A percentile compares a stretch with the other conserved stretches of the same genome.
Evolutionary conservation across 2,113 vertebrate genomes (phyloP).

Genomic region (Setophaga kirtlandii): DNA sequence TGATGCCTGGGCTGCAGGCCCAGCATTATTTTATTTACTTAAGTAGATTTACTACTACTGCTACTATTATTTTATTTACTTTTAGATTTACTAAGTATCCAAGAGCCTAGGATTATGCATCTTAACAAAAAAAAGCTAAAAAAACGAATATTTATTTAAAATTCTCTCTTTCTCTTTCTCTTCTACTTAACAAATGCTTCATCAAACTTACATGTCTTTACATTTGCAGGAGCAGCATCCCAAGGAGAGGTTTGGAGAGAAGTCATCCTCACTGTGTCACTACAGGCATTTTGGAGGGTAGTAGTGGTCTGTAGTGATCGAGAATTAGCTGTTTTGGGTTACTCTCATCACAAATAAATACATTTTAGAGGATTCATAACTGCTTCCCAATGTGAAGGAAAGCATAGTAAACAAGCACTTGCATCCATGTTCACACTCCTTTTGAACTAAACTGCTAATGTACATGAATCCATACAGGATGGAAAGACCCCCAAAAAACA

Average conservation of each 20-base stretch:
- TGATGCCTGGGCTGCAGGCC: not conserved
- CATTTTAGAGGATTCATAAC: not conserved
- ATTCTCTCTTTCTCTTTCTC: conserved; percentile 77
- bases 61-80: no score
- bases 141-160: conserved; percentile 69
- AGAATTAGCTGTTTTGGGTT: not conserved
- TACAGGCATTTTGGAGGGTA: not conserved
- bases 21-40: not conserved
- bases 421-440: not conserved
- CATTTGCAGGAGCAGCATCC: not conserved
- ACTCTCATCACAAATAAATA: not conserved
- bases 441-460: not conserved
- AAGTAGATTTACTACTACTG: no score
- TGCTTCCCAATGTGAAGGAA: not conserved
- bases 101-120: conserved; percentile 68
- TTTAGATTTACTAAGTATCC: no score
- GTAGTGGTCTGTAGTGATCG: not conserved
- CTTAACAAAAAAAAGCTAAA: conserved; percentile 63
- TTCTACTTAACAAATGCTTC: conserved; percentile 79
- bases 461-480: not conserved
- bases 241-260: not conserved
- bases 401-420: not conserved
- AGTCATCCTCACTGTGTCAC: not conserved
- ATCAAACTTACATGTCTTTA: not conserved
- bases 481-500: conserved; percentile 19